Evolutionary conservation across 2,113 vertebrate genomes (phyloP).

Genomic region (Xiphophorus hellerii): DNA sequence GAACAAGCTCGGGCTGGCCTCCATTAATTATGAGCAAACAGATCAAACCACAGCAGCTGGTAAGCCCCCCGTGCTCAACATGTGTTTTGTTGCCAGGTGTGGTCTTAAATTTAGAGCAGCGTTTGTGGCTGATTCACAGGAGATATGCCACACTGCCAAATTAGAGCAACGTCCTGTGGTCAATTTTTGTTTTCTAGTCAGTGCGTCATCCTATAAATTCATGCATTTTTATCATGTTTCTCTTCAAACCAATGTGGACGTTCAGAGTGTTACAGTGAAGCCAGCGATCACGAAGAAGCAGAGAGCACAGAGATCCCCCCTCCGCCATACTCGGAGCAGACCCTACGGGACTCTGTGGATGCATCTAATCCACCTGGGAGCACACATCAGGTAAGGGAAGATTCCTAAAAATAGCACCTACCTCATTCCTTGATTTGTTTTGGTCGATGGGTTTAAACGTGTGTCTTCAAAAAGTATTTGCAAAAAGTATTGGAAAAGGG

Average conservation of each 20-base stretch:
- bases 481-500: too few species aligned
- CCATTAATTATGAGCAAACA: slow-evolving; percentile 80
- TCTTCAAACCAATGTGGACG: not conserved
- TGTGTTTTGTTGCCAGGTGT: not conserved
- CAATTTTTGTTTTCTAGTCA: accelerated
- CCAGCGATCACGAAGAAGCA: slow-evolving; percentile 93
- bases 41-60: slow-evolving; percentile 61
- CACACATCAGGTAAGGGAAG: slow-evolving; percentile 64
- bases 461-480: too few species aligned
- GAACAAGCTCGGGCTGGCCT: slow-evolving; percentile 91
- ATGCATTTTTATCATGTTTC: slow-evolving; percentile 3
- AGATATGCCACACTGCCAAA: not conserved
- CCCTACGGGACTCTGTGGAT: slow-evolving; percentile 65
- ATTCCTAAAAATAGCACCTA: not conserved
- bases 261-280: slow-evolving; percentile 93
- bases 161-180: not conserved
- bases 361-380: slow-evolving; percentile 47
- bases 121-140: too few species aligned
- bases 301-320: slow-evolving; percentile 85
- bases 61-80: slow-evolving; percentile 37
- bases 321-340: slow-evolving; percentile 80
- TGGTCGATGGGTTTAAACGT: not conserved
- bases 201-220: not conserved
- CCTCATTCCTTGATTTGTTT: not conserved
- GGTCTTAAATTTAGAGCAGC: not conserved